A percentile compares a stretch with the other conserved stretches of the same genome.
phyloP scores from a whole-genome alignment of 2,797 vertebrate genomes.

The Pelodytes ibericus region DNA sequence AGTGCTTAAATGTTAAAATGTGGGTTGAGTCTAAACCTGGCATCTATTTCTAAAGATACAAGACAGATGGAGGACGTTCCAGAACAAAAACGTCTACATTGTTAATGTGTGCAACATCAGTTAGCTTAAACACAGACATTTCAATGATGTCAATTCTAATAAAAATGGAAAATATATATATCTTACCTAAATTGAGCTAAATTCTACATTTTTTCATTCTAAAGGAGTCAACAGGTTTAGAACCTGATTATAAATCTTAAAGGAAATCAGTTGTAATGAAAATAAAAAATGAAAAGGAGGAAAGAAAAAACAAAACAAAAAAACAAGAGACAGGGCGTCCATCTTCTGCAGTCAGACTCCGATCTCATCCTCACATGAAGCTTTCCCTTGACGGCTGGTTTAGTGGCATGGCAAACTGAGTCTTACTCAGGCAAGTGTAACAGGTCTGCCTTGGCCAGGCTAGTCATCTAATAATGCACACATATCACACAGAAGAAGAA shows the following conservation, averaged over 20 bases:
- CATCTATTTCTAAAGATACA: no score
- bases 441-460: conserved; percentile 97
- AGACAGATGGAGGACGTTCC: no score
- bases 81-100: no score
- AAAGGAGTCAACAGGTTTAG: not conserved
- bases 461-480: conserved; percentile 99
- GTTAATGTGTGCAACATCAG: no score
- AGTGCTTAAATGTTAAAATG: no score
- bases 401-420: conserved; percentile 99
- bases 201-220: not conserved
- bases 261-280: conserved; percentile 80
- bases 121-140: no score
- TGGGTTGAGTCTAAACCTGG: no score
- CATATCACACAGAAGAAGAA: conserved; percentile 98
- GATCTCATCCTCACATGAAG: conserved; percentile 98
- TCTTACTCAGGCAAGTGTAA: conserved; percentile 99
- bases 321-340: conserved; percentile 97
- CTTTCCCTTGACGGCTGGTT: conserved; percentile 96
- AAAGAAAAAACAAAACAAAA: conserved; percentile 75
- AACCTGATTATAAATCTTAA: conserved; percentile 51
- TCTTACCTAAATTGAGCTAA: not conserved
- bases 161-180: no score
- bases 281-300: conserved; percentile 71
- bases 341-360: conserved; percentile 97
- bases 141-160: no score